Percentiles rank a stretch among this genome's conserved stretches.
Evolutionary conservation across 2,797 vertebrate genomes (phyloP).

Genomic region (Margarornis squamiger): DNA sequence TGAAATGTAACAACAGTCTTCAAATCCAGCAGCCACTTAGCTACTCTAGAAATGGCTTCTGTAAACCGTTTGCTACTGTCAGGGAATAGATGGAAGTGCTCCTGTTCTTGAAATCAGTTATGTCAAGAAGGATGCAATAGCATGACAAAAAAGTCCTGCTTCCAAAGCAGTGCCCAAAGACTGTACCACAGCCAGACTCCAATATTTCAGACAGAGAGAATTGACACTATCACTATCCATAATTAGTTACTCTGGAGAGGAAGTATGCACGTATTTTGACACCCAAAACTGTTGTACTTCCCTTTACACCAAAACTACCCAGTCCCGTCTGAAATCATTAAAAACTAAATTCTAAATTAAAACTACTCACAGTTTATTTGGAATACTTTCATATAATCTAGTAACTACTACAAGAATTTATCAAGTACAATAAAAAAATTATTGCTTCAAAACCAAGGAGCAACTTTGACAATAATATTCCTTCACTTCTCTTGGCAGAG

Average conservation of each 20-base stretch:
- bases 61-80: not conserved
- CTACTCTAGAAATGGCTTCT: not conserved
- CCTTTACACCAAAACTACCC: not conserved
- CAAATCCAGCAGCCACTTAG: not conserved
- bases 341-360: not conserved
- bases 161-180: not conserved
- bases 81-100: not conserved
- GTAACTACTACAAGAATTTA: not conserved
- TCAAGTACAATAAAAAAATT: not conserved
- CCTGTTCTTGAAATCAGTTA: not conserved
- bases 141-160: not conserved
- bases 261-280: rapidly evolving
- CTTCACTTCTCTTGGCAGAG: not conserved
- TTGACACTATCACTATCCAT: not conserved
- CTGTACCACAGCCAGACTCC: not conserved
- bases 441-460: not conserved
- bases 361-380: not conserved
- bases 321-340: not conserved
- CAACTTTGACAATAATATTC: not conserved
- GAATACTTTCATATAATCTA: not conserved
- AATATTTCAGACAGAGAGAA: not conserved
- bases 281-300: not conserved
- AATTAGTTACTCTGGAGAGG: not conserved
- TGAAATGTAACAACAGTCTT: not conserved
- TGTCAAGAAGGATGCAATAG: not conserved